Evolutionary conservation across 2,888 invertebrate genomes (phyloP), one percentile per base, ranked within the genome.

Genomic region (Pandemis cinnamomeana): DNA sequence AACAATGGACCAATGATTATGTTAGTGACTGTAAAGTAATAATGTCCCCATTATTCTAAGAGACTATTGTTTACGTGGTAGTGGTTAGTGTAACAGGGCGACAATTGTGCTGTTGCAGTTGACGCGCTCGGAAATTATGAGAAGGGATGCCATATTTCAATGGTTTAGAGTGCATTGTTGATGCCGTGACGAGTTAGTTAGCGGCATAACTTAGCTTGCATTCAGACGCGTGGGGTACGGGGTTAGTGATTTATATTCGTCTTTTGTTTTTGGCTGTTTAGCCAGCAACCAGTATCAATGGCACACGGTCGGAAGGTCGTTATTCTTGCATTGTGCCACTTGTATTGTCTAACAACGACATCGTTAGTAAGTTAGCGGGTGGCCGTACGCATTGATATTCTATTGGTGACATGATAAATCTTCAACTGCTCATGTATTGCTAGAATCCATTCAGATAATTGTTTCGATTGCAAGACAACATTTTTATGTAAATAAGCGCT

Each of bases 241-340:
- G 81, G 83, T 81, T 85, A 80, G 90, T 93, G 93, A 94, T 94
- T 94, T 94, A 93, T 93, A 89, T 85, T 83, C 87, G 81, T 90
- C 92, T 92, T 91, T 94, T 93, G 93, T 93, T 94, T 93, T 93
- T 93, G 91, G 86, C 85, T 92, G 89, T 92, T 93, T 91, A 90
- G 89, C 89, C 84, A 85, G 87, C 84, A 36, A 83, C 85, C 84
- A 84, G 89, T 90, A 89, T 91, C 91, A 91, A 91, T 91, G 87
- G 88, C 82, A 81, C 82, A 84, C 87, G 86, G 87, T 86, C 81
- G 86, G 88, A 90, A 87, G 87, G 91, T 91, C 91, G 92, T 93
- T 93, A 92, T 89, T 93, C 92, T 90, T 88, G 92, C 89, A 93
- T 93, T 92, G 92, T 93, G 86, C 85, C 81, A 85, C 85, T 83